phyloP scores from a whole-genome alignment of 2,888 invertebrate genomes.

The Coecobrya sp. region DNA sequence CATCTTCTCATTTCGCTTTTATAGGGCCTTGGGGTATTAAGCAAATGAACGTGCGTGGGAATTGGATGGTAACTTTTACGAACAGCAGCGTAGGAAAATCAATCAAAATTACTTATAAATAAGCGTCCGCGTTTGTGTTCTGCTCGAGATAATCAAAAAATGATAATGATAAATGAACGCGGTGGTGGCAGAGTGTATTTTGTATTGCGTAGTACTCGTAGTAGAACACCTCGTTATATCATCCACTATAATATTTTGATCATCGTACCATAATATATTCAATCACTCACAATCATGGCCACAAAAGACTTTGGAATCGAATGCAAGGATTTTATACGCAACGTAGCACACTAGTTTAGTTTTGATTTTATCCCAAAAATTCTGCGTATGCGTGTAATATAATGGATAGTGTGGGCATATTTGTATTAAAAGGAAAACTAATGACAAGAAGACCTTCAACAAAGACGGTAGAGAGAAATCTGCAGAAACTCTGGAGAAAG shows the following conservation, averaged over 20 bases:
- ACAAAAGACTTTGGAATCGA: too few species aligned
- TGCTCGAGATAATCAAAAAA: background rate
- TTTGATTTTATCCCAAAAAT: too few species aligned
- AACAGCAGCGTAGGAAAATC: conserved; percentile 13
- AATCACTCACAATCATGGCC: background rate
- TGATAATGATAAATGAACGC: conserved; percentile 21
- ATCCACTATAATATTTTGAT: background rate
- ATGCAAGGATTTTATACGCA: background rate
- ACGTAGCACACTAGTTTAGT: too few species aligned
- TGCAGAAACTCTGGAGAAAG: too few species aligned
- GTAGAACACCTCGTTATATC: background rate
- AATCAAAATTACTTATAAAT: conserved; percentile 5
- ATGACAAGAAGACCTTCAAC: too few species aligned
- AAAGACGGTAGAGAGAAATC: too few species aligned
- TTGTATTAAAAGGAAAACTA: too few species aligned
- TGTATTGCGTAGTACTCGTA: too few species aligned
- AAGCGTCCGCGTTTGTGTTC: background rate
- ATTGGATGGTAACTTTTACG: background rate
- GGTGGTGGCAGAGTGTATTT: background rate
- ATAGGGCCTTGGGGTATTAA: background rate
- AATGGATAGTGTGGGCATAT: too few species aligned
- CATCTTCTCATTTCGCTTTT: background rate
- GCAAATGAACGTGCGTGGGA: background rate
- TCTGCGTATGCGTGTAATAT: too few species aligned
- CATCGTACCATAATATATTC: background rate